Conservation (phyloP, 2,113 vertebrate species). For the Apus apus region DNA sequence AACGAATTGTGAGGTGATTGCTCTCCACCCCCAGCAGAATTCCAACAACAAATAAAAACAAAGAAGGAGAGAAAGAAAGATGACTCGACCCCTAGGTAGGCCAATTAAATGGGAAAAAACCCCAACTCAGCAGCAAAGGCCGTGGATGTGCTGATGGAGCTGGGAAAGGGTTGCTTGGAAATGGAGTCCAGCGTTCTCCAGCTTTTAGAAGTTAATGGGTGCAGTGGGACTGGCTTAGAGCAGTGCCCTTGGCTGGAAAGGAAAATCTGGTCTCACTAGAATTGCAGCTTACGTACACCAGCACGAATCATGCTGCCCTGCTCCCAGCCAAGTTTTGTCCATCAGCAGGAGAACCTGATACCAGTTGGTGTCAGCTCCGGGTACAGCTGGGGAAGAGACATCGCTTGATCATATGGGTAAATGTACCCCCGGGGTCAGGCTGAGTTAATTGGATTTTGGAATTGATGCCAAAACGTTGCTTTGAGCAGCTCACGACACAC, state of each 20-base stretch:
- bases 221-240: background rate
- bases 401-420: background rate
- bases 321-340: background rate
- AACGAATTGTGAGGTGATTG: background rate
- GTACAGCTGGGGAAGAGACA: background rate
- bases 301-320: fast-evolving
- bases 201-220: background rate
- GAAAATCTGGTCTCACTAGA: background rate
- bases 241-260: background rate
- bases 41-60: background rate
- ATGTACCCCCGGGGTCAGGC: background rate
- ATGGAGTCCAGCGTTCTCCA: background rate
- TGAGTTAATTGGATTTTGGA: background rate
- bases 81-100: background rate
- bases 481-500: background rate
- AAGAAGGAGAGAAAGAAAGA: background rate
- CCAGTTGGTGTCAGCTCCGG: background rate
- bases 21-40: background rate
- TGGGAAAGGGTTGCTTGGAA: background rate
- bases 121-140: background rate
- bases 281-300: background rate
- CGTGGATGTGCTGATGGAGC: background rate
- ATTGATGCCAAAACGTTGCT: background rate
- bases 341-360: background rate
- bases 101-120: background rate